Evolutionary conservation across 2,797 vertebrate species (phyloP), one percentile per base, ranked within the genome.

Genomic region (Phrynocephalus guinanensis): DNA sequence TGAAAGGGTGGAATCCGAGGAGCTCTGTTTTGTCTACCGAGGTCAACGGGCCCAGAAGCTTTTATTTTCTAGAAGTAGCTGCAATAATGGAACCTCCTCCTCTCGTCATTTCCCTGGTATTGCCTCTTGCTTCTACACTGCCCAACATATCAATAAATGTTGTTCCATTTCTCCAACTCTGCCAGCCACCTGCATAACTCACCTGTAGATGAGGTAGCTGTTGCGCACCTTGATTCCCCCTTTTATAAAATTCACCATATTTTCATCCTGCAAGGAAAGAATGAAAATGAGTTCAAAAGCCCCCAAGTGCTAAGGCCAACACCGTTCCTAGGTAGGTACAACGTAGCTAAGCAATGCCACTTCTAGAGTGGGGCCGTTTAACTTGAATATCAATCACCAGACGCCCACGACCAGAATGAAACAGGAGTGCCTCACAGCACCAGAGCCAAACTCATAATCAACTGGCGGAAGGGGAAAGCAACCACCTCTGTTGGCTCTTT

Each of bases 121-220:
- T 44, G 8, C 60, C 18, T 66, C 28, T 56, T 7, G 28, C 18
- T 71, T 26, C 70, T 26, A 48, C 56, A 15, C 33, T 28, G 5
- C 22, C 30, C 38, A 26, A 63, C 44, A 11, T 75, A 1, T 48
- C 11, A 48, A 3, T 75, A 56, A 76, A 18, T 26, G 16, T 22
- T 24, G 22, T 70, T 60, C 63, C 22, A 10, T 75, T 78, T 75
- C 48, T n/a, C 33, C 24, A 52, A n/a, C 66, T 8, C n/a, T 13
- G 9, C 6, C 50, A 6, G 82, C 2, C 50, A 22, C 66, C 50
- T 26, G 6, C 28, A 26, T 24, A 80, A 85, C 97, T 97, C 95
- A 98, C 98, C 97, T 98, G 96, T 98, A 98, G 92, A 98, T 98
- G 89, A 98, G 90, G 96, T 97, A 98, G 90, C 98, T 98, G 96